Base-by-base conservation (phyloP, 2,797 vertebrate genomes). In the Tarsius wallacei region DNA sequence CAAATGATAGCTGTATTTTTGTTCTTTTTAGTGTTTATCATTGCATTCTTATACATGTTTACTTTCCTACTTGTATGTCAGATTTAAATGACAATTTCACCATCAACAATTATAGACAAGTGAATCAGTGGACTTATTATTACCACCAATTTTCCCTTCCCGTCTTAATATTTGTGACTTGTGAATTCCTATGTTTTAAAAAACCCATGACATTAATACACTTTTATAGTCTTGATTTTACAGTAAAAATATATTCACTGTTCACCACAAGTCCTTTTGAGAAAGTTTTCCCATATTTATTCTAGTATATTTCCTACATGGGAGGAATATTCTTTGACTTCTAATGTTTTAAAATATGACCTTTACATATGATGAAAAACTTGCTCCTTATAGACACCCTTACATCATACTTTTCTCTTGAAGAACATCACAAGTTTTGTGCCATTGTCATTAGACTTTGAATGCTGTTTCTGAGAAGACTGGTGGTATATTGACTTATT, bases 281-380 rank as follows among this genome's bases (percentile, higher is more conserved):
- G 59, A 84, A 84, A 85, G 42, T 16, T 63, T 36, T 4, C 1
- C 24, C 6, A 53, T 26, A 33, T 78, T 74, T 90, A 42, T 42
- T 53, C 22, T 66, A 77, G n/a, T 53, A 77, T 22, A 33, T 71
- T n/a, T 31, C 63, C 92, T 36, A 68, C 9, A 76, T 33, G 14
- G 55, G 28, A 66, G 13, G 36, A 74, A 66, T 36, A 15, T 51
- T 93, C 26, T 91, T 78, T 78, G 82, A 90, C 28, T 96, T 93
- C 7, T 49, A 66, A 36, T 74, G 24, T 76, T 57, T 81, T 70
- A 76, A 93, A 85, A 64, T 59, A 77, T 51, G 33, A 26, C 22
- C 31, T 89, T 93, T 71, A 19, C 68, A 22, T 51, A 42, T 36
- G 57, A 66, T 36, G 68, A 81, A 31, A 5, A 66, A 36, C 5